Conservation (phyloP, 30 jellyfish, hydroid and myxozoan genomes). For the Calvadosia cruxmelitensis region DNA sequence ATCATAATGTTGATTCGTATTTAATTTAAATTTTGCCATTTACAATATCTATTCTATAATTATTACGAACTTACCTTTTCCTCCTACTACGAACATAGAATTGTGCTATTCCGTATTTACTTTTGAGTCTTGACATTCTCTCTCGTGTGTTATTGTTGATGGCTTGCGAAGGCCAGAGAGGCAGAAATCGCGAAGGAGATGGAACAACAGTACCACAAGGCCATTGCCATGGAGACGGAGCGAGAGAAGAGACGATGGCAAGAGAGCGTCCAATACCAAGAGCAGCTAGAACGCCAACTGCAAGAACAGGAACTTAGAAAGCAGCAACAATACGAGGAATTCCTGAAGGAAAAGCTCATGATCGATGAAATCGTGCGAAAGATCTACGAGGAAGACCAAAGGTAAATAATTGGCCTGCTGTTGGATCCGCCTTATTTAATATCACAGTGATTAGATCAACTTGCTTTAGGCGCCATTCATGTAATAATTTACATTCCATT, state of each 20-base stretch:
- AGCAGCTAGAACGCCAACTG: conserved; percentile 69
- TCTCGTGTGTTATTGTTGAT: no score
- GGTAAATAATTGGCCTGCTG: conserved; percentile 15
- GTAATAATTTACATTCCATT: no score
- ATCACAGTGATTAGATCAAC: neutral
- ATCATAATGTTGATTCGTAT: no score
- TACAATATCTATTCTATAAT: no score
- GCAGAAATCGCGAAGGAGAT: conserved; percentile 52
- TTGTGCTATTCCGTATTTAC: no score
- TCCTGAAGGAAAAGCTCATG: conserved; percentile 81
- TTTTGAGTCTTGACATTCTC: no score
- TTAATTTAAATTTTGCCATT: no score
- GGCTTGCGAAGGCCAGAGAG: conserved; percentile 61
- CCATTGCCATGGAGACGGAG: conserved; percentile 58
- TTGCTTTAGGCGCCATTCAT: no score
- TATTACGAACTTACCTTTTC: no score
- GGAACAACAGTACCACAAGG: conserved; percentile 42
- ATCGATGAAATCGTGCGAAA: conserved; percentile 86
- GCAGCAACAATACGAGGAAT: conserved; percentile 84
- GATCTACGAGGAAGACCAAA: conserved; percentile 87
- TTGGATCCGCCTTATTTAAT: neutral
- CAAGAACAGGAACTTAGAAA: conserved; percentile 65
- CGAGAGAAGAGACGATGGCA: conserved; percentile 62
- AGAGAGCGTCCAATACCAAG: conserved; percentile 69
- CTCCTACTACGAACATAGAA: no score